A percentile compares a stretch with the other conserved stretches of the same genome.
Evolutionary conservation across 2,797 vertebrate genomes (phyloP).

Genomic region (Margarornis squamiger): DNA sequence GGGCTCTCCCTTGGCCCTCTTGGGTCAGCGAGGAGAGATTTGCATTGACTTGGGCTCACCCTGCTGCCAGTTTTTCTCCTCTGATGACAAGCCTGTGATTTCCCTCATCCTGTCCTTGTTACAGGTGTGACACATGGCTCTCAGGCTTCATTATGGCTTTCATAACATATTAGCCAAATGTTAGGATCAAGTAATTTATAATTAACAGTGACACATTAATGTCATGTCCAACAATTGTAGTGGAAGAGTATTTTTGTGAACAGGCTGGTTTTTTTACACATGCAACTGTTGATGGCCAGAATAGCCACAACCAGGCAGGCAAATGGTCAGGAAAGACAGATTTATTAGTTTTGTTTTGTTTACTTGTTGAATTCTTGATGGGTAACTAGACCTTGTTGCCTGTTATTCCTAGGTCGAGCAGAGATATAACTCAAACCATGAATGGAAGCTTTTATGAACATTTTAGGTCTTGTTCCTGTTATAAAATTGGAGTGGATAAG

Average conservation of each 20-base stretch:
- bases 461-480: neutral
- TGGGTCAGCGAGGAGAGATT: neutral
- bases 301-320: neutral
- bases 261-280: neutral
- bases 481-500: neutral
- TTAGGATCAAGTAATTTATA: constrained; percentile 23
- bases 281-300: neutral
- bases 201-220: neutral
- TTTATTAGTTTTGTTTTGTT: neutral
- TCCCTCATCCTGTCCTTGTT: neutral
- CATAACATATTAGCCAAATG: neutral
- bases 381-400: neutral
- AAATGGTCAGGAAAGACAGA: neutral
- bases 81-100: neutral
- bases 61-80: neutral
- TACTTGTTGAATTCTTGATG: neutral
- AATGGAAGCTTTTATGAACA: neutral
- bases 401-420: neutral
- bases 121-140: constrained; percentile 27
- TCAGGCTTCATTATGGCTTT: constrained; percentile 8
- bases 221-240: neutral
- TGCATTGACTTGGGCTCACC: neutral
- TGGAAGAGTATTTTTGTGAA: neutral
- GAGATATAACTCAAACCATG: neutral
- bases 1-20: neutral